Base-by-base conservation (phyloP, 1,140 invertebrate genomes). In the Copidosoma floridanum region DNA sequence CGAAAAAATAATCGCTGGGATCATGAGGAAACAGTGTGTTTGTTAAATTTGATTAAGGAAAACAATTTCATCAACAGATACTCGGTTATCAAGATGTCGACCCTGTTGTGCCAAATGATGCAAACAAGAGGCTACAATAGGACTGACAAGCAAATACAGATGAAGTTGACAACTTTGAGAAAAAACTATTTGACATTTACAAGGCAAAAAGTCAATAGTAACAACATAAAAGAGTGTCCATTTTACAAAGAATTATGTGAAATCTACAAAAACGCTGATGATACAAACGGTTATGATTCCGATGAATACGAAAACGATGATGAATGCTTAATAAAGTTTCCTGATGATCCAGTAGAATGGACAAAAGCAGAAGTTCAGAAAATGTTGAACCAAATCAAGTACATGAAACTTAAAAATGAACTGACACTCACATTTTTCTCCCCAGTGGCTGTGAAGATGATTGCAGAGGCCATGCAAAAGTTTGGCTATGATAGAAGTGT, bases 141-240 rank as follows among this genome's bases (percentile, higher is more conserved):
- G 7, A 68, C 66, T 7, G 47, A 66, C 20, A 63, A 64, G 24
- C 68, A 72, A 57, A 65, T 72, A 11, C 66, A 68, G 43, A 43
- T 68, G 0, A 72, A 72, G 57, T 37, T 72, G n/a, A 70, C 68
- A 55, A 66, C 57, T 12, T 46, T 72, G 8, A 65, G 67, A 5
- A 69, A 66, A 37, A 64, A 52, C 24, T 72, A 64, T 54, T 47
- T 66, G 21, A 41, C 56, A 14, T 67, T 23, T 38, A 40, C 50
- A 38, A 26, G 43, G 14, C 57, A 55, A 47, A 69, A 63, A 57
- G 47, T 57, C 8, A 21, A 58, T 0, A 37, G 46, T 16, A 54
- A 65, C 32, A 26, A 26, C 0, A 21, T 66, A 6, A 66, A 67
- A 61, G 48, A 57, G 6, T 65, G 41, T 44, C n/a, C 61, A 3